Evolutionary conservation across 2,113 vertebrate genomes (phyloP), one percentile per base, ranked within the genome.

Genomic region (Bubo scandiacus): DNA sequence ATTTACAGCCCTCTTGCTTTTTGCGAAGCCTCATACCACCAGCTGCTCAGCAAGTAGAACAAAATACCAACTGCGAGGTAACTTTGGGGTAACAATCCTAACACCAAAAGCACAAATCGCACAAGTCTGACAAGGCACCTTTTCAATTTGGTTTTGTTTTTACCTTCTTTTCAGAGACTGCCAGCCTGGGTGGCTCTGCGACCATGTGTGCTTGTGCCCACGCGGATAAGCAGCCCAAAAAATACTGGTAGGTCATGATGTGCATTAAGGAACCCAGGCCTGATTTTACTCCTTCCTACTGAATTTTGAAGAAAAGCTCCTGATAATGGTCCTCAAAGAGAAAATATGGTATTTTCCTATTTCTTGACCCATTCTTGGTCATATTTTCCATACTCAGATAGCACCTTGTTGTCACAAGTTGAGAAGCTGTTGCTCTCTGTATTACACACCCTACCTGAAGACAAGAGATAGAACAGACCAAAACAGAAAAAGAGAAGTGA

Each of bases 201-300:
- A 11, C 42, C 43, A 29, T 0, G 0, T 17, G 19, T 47, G 66
- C 38, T 58, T 52, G 29, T 40, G 11, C 47, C 40, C 1, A 0
- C 34, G 14, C 25, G 55, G 30, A 59, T 11, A 73, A 52, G 1
- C 11, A 18, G 29, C 32, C 51, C 22, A 2, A 57, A 88, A 88
- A 77, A 19, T 43, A 15, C 54, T 12, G 3, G 9, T 19, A 40
- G 36, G 45, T 66, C 45, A 11, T 0, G 2, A 18, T 25, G 20
- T 22, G 26, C 47, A 32, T 29, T 25, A 32, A 63, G 26, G 43
- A 90, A 23, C 18, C 26, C 32, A 49, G 40, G 21, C 9, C 52
- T 54, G 34, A 51, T 81, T 62, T 90, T 87, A 58, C 10, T 58
- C 20, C 58, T 91, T 84, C 29, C 30, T 43, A 7, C 5, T 12